These are phyloP conservation scores for Nymphicus hollandicus DNA, from an alignment of 2,113 vertebrate species.

Conservation along the genomic window DNA sequence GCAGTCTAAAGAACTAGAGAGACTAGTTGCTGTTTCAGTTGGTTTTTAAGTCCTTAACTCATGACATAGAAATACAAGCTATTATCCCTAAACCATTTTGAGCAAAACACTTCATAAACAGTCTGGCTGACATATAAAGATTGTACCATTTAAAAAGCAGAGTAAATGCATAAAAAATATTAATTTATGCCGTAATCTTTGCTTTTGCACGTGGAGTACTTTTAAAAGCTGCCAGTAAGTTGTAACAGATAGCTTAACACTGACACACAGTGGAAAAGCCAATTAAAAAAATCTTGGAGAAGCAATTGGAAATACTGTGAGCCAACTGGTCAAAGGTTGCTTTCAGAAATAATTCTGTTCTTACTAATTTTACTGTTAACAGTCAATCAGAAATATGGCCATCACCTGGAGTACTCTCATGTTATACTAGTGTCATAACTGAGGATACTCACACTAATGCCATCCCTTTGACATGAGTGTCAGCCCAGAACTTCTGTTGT, in stretches of 20 bases:
- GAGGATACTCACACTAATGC: background rate
- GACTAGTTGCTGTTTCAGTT: background rate
- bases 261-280: conserved; percentile 18
- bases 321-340: background rate
- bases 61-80: background rate
- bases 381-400: background rate
- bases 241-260: background rate
- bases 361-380: background rate
- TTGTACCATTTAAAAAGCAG: background rate
- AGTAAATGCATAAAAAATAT: conserved; percentile 1
- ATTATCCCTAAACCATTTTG: background rate
- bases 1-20: background rate
- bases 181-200: background rate
- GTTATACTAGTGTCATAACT: background rate
- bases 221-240: conserved; percentile 21
- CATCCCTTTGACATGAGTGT: background rate
- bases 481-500: background rate
- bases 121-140: conserved; percentile 9
- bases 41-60: background rate
- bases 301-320: background rate
- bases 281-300: conserved; percentile 38
- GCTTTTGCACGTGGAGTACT: background rate
- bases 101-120: conserved; percentile 31
- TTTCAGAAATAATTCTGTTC: conserved; percentile 31
- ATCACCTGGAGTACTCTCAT: background rate